These are phyloP conservation scores for Alviniconcha marisindica DNA, from an alignment of 1,140 invertebrate genomes.

Conservation along the genomic window DNA sequence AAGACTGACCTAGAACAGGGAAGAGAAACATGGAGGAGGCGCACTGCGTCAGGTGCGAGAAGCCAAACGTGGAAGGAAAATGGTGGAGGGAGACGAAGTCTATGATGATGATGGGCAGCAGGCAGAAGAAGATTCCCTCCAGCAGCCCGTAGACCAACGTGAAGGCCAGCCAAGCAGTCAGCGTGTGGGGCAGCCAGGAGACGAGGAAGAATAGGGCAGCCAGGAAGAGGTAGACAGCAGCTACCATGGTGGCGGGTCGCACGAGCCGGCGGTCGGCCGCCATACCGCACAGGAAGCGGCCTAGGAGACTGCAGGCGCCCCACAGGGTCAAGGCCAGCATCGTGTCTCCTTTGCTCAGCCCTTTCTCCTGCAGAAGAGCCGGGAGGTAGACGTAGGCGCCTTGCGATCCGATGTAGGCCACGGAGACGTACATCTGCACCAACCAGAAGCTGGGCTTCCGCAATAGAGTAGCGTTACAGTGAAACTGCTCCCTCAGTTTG, in stretches of 20 bases:
- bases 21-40: no score
- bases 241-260: neutral
- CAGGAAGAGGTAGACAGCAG: neutral
- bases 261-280: neutral
- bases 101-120: slow-evolving; percentile 33
- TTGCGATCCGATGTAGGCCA: neutral
- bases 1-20: no score
- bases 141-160: slow-evolving; percentile 17
- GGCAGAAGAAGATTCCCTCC: slow-evolving; percentile 19
- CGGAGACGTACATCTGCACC: slow-evolving; percentile 11
- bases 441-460: slow-evolving; percentile 13
- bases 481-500: no score
- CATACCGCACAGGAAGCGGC: neutral
- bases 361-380: neutral
- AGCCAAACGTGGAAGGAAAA: slow-evolving; percentile 16
- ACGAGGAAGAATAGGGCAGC: neutral
- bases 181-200: neutral
- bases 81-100: neutral
- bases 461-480: neutral
- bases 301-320: neutral
- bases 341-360: neutral
- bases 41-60: slow-evolving; percentile 18
- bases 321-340: neutral
- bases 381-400: slow-evolving; percentile 18
- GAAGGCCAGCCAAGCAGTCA: neutral